A percentile compares a stretch with the other conserved stretches of the same genome.
Evolutionary conservation across 2,797 vertebrate genomes (phyloP).

Genomic region (Dendrocincla tyrannina): DNA sequence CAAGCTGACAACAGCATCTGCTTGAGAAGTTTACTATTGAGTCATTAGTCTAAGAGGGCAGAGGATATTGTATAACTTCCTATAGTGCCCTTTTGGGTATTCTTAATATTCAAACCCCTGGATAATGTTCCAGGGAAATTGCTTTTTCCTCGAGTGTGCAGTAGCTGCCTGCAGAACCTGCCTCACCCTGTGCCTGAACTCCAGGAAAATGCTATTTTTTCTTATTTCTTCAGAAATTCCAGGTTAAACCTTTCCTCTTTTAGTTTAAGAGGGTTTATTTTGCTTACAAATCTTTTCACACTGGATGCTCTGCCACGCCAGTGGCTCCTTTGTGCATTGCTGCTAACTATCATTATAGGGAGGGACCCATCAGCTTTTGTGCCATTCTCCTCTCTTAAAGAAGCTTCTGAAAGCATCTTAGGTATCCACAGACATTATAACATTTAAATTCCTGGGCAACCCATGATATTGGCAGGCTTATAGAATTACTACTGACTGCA

Average conservation of each 20-base stretch:
- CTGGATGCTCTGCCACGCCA: accelerated
- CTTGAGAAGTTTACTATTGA: background rate
- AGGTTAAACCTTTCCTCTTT: background rate
- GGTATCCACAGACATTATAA: background rate
- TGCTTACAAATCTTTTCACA: background rate
- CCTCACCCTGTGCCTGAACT: background rate
- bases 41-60: background rate
- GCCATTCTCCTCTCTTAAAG: background rate
- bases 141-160: background rate
- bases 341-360: background rate
- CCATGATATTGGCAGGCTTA: background rate
- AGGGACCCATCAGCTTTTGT: background rate
- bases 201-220: background rate
- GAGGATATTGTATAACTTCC: background rate
- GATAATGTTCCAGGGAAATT: background rate
- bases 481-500: background rate
- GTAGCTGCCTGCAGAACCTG: background rate
- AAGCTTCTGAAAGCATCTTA: background rate
- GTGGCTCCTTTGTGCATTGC: background rate
- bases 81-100: background rate
- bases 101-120: background rate
- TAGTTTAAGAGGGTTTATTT: background rate
- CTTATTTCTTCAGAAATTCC: background rate
- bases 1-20: background rate
- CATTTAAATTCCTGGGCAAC: background rate